Base-by-base conservation (phyloP, 2,797 vertebrate species). In the Distichodus sexfasciatus region DNA sequence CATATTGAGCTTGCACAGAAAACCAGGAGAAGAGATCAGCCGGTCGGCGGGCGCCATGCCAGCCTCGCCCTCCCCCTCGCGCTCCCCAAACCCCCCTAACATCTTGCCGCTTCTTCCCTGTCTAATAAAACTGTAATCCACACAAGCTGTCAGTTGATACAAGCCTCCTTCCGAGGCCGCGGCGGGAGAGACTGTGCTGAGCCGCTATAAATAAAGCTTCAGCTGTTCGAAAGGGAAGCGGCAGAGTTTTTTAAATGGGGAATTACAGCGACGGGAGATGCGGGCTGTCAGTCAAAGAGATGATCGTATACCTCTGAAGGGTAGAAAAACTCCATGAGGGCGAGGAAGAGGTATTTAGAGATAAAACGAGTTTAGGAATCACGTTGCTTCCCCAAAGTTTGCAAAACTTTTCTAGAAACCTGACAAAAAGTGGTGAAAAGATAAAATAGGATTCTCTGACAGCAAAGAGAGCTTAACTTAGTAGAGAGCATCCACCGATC, bases 101-200 rank as follows among this genome's bases (percentile, higher is more conserved):
- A 91, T 91, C 87, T 91, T 92, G 90, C 87, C 75, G 87, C 89
- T 86, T 91, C 87, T 86, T 90, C 85, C 81, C 85, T 84, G 84
- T 89, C 86, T 91, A 91, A 93, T 89, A 91, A 90, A 88, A 87
- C 85, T 77, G 81, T 91, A 91, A 91, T 91, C 91, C 91, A 88
- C 89, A 91, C 91, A 91, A 93, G 90, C 90, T 92, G 90, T 90
- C 89, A 91, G 87, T 91, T 91, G 89, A 91, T 92, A 91, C 90
- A 91, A 88, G 86, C 86, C 77, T 89, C 87, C 86, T 86, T 89
- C 88, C 83, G 88, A 88, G 85, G 85, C 88, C 83, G 84, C 86
- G 84, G 84, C 81, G 77, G 66, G 76, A 84, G 84, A 89, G 87
- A 85, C 71, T 83, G 72, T 72, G 26, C 79, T 74, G 81, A 82